Base-by-base conservation (phyloP, 1,140 invertebrate species). In the Agrilus planipennis region DNA sequence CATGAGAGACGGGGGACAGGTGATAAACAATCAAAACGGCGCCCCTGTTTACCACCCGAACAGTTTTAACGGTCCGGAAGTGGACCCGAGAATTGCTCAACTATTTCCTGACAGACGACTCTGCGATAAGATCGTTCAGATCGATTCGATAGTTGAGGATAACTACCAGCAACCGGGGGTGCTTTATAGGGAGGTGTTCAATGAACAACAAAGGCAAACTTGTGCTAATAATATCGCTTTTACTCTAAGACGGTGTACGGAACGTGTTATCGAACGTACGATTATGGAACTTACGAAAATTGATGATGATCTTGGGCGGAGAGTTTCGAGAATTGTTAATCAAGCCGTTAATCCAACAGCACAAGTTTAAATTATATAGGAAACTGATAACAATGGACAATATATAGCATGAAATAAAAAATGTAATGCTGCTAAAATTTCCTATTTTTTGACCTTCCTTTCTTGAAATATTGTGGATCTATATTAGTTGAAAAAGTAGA, bases 11-110 rank as follows among this genome's bases (percentile, higher is more conserved):
- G 92, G 91, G 1, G 68, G 74, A 4, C 78, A 79, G 70, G 60
- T 65, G 9, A 50, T 70, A 30, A 59, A 66, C 36, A 75, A 73
- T 50, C 68, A 77, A 68, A 74, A 62, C 32, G 77, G 76, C 21
- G 80, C 82, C 3, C 89, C 89, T 1, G 90, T 90, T 59, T 92
- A 91, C 53, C 88, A 72, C 63, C 89, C 89, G 0, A 92, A 92
- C 62, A 89, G 84, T 50, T 93, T 91, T 58, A 60, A 58, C 36
- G 87, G 86, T 0, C 82, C 84, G 2, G 52, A 67, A 32, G 67
- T 67, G 18, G 51, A 54, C 35, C 62, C 68, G 5, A 61, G 71
- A 14, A n/a, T n/a, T n/a, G n/a, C n/a, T n/a, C n/a, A n/a, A n/a
- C n/a, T n/a, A n/a, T n/a, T n/a, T n/a, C n/a, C n/a, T n/a, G n/a